Evolutionary conservation across 2,797 vertebrate species (phyloP).

Genomic region (Sebastes cheni): DNA sequence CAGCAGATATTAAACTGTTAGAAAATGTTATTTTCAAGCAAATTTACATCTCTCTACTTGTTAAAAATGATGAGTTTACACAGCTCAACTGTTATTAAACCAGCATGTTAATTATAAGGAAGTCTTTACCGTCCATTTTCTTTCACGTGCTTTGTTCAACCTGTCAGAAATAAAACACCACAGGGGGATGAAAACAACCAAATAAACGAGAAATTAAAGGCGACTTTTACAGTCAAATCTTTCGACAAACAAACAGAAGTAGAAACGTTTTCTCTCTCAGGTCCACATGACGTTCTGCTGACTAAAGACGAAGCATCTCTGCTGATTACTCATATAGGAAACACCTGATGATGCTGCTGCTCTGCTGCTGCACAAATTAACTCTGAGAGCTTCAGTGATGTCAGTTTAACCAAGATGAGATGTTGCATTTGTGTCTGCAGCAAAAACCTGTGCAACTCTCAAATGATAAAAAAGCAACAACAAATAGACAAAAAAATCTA

Average conservation of each 20-base stretch:
- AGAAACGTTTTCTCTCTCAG: neutral
- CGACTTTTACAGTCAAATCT: neutral
- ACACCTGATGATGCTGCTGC: slow-evolving; percentile 46
- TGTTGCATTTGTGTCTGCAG: neutral
- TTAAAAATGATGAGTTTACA: neutral
- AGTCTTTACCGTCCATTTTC: slow-evolving; percentile 77
- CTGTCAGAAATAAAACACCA: slow-evolving; percentile 58
- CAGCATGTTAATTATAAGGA: neutral
- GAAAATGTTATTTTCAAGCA: too few species aligned
- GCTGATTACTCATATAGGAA: slow-evolving; percentile 57
- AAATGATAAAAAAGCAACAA: neutral
- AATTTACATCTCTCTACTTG: neutral
- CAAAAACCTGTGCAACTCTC: too few species aligned
- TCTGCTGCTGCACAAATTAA: neutral
- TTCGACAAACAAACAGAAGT: slow-evolving; percentile 15
- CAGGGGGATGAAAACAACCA: slow-evolving; percentile 2
- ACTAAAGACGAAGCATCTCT: neutral
- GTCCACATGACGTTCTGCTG: slow-evolving; percentile 18
- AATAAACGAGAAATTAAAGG: slow-evolving; percentile 27
- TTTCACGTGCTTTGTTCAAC: slow-evolving; percentile 28
- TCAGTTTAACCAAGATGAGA: neutral
- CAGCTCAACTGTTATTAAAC: neutral
- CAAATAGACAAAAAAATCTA: neutral
- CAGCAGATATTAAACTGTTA: neutral
- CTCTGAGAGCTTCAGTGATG: fast-evolving